Evolutionary conservation across 2,113 vertebrate species (phyloP), one percentile per base, ranked within the genome.

Genomic region (Desmodus rotundus): DNA sequence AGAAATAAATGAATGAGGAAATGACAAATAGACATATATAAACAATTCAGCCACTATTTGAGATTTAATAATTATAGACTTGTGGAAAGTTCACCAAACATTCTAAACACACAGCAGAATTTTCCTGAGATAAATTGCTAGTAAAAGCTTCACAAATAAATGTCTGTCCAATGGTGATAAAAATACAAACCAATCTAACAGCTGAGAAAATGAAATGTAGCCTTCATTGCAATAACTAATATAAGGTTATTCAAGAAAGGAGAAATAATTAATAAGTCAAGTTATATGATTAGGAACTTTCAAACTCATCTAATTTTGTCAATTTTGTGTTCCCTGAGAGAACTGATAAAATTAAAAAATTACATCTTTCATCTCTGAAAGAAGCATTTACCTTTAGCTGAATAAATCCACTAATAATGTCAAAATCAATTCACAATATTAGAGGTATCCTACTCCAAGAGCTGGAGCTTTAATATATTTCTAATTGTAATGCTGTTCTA

Each of bases 401-500:
- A 96, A 86, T 73, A 96, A 87, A 90, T 65, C 24, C 19, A 68
- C 6, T 87, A 96, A 83, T 47, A 73, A 90, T 78, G 47, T 95
- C 61, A 96, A 94, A 94, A 95, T 84, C 72, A 92, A 73, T 81
- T 87, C 17, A 78, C 2, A 82, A 20, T 52, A 54, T 89, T 63
- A 88, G 20, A 70, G 22, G 78, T 36, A n/a, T 43, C 11, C 24
- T 91, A 33, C 31, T 84, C 41, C 1, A 78, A 94, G 13, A 86
- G 22, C 7, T 76, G 22, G 47, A 24, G 20, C 80, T 96, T 92
- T 95, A 67, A 78, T 76, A 38, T 47, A 72, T 83, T 93, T 93
- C 76, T 97, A 97, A 97, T 97, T 96, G 50, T 1, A 0, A 45
- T 78, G 38, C 56, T 83, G 14, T 77, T 81, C 78, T 94, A 89